Evolutionary conservation across 2,888 invertebrate genomes (phyloP).

Genomic region (Pachymerium ferrugineum): DNA sequence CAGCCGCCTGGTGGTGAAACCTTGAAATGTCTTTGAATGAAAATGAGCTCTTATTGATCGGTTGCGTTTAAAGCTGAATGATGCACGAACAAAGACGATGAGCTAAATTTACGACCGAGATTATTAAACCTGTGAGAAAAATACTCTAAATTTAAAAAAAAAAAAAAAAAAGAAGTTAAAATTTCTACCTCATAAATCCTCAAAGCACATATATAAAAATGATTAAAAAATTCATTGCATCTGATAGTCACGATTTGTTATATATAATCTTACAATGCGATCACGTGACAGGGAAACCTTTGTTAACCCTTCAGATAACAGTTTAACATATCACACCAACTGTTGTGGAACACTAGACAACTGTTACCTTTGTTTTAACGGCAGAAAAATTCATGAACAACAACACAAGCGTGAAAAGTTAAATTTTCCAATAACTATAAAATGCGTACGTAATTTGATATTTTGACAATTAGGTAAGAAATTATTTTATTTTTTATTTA

Average conservation of each 20-base stretch:
- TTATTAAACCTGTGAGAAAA: too few species aligned
- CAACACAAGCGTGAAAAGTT: too few species aligned
- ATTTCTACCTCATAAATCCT: too few species aligned
- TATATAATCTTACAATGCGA: not conserved
- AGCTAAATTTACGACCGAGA: not conserved
- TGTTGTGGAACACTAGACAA: not conserved
- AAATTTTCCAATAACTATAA: too few species aligned
- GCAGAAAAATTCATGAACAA: not conserved
- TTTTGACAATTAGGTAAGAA: too few species aligned
- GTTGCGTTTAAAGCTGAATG: not conserved
- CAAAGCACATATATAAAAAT: too few species aligned
- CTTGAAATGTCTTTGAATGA: slow-evolving; percentile 22
- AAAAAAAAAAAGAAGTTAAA: too few species aligned
- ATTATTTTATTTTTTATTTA: not conserved
- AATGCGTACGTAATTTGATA: too few species aligned
- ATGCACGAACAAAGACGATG: not conserved
- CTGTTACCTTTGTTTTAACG: not conserved
- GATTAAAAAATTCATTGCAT: too few species aligned
- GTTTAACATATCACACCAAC: not conserved
- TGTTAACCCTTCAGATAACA: not conserved
- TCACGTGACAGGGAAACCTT: slow-evolving; percentile 11
- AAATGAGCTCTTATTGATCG: slow-evolving; percentile 14
- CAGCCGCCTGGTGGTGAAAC: slow-evolving; percentile 17
- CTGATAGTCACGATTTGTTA: too few species aligned
- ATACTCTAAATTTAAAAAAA: too few species aligned